Evolutionary conservation across 2,888 invertebrate genomes (phyloP), one percentile per base, ranked within the genome.

Genomic region (Hirtodrosophila histrioides): DNA sequence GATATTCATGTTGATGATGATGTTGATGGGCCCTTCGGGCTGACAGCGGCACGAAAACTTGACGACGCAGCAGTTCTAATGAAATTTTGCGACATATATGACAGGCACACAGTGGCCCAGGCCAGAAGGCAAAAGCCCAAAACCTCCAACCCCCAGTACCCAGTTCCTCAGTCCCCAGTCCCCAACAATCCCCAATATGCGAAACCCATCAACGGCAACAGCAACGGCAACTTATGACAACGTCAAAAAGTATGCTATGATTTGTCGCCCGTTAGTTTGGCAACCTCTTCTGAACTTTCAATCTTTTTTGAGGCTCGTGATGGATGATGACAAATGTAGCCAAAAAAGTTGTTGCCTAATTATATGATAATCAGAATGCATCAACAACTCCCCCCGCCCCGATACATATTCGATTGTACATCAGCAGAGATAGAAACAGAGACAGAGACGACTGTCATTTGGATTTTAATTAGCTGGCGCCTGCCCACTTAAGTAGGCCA

Each of bases 11-110:
- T 35, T 57, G 45, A 44, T 63, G 63, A 41, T 51, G 53, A 36
- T 58, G 56, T 41, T 64, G 78, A 31, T 58, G 64, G 77, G 72
- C 68, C 78, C 84, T 74, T 81, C 76, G 75, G 83, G 75, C 75
- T 83, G 82, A 85, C 82, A 85, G 85, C 82, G 68, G 69, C 65
- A 71, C 77, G 80, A 77, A 83, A 83, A 83, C 83, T 85, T 83
- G 83, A 86, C 86, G 83, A 83, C 83, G 75, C 80, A 86, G 83
- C 85, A 83, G 44, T 74, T 75, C 71, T 83, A 83, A 83, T 83
- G 83, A 86, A 86, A 86, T 86, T 31, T 85, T 86, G 82, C 68
- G 83, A 83, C 80, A 83, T 86, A 57, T 69, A 75, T 85, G 86
- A 85, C 82, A 85, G 72, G 37, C 75, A 29, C 17, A 31, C 9